Percentiles rank a stretch among this genome's conserved stretches.
phyloP scores from a whole-genome alignment of 2,797 vertebrate genomes.

The Gymnopithys bicolor region DNA sequence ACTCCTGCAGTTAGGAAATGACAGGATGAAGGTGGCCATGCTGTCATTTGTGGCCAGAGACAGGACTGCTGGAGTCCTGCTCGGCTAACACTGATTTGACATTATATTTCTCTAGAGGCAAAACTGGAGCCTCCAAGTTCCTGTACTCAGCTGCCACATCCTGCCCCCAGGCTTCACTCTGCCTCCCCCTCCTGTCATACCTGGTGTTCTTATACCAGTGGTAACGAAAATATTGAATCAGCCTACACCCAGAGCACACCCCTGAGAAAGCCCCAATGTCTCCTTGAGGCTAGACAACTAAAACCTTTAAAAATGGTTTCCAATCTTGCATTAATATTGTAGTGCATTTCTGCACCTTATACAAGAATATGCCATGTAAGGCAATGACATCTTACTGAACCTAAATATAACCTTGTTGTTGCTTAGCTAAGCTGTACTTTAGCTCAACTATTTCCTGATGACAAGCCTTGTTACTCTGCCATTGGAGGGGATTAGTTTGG shows the following conservation, averaged over 20 bases:
- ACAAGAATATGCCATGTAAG: background rate
- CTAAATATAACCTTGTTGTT: background rate
- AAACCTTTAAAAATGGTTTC: background rate
- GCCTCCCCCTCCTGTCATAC: background rate
- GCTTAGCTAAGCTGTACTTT: conserved; percentile 14
- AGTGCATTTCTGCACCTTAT: background rate
- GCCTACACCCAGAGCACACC: background rate
- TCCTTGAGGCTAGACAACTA: background rate
- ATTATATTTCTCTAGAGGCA: background rate
- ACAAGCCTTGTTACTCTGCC: background rate
- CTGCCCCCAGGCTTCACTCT: background rate
- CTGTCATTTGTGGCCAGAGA: background rate
- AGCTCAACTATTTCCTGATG: background rate
- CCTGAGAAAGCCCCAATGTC: background rate
- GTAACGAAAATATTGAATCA: background rate
- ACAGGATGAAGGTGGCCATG: background rate
- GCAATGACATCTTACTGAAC: background rate
- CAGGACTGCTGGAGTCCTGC: background rate
- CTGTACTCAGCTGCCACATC: background rate
- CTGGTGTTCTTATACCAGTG: background rate
- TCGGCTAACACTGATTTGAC: background rate
- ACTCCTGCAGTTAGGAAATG: background rate
- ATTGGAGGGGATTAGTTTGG: background rate
- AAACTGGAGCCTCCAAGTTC: background rate
- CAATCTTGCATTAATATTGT: background rate